Evolutionary conservation across 1,140 invertebrate species (phyloP), one percentile per base, ranked within the genome.

Genomic region (Araneus ventricosus): DNA sequence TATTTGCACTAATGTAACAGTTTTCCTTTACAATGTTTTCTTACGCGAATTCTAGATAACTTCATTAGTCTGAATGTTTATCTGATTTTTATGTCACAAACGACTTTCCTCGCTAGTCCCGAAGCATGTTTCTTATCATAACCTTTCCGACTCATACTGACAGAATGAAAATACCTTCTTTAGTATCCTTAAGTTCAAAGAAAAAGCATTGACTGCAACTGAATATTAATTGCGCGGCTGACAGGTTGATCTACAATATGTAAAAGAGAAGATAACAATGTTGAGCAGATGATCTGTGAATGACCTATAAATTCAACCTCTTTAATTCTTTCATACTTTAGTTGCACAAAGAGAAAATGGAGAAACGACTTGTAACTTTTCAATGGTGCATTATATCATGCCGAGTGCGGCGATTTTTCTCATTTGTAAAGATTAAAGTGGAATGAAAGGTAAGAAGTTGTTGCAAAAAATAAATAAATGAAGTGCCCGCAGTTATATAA

Each of bases 231-330:
- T 87, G 34, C 34, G 4, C 10, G 22, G 17, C 10, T 61, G 85
- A 87, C 85, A 87, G 57, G 52, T 61, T 87, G 52, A 59, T 61
- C 20, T 45, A 61, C 34, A 22, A 10, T 87, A 30, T 87, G 59
- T 61, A 86, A 34, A 61, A 10, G 4, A 30, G 24, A 87, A 87
- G 52, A n/a, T 61, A 87, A 87, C 85, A 87, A 84, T 87, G 59
- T 63, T 24, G 85, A 34, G 85, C 85, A 61, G 52, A 37, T 63
- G 52, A 87, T 87, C 85, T 20, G 85, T 20, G 85, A 37, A 87
- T 61, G 52, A 61, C 85, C 85, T 87, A 87, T 87, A 87, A 87
- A 87, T 87, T 37, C 34, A 87, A 87, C 27, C 52, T 34, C 30
- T 61, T 61, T 45, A 87, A 61, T 61, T 45, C 80, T 52, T 27